Evolutionary conservation across 2,888 invertebrate species (phyloP).

Genomic region (Megalurothrips usitatus): DNA sequence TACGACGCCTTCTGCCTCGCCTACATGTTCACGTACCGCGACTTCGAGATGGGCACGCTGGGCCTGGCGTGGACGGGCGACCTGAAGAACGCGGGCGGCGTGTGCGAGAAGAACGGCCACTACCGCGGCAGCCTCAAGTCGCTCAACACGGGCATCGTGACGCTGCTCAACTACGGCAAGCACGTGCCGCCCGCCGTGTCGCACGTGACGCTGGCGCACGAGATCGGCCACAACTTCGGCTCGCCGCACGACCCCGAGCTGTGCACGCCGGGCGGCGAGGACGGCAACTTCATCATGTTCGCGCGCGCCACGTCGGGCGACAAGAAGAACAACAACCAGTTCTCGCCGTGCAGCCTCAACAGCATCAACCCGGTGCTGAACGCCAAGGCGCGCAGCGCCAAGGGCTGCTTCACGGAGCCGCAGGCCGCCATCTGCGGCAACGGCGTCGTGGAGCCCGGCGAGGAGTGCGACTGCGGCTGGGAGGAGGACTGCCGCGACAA

Average conservation of each 20-base stretch:
- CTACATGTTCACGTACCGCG: conserved; percentile 97
- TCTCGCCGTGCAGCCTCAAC: conserved; percentile 89
- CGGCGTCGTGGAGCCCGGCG: conserved; percentile 93
- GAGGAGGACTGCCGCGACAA: conserved; percentile 90
- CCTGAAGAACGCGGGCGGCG: conserved; percentile 92
- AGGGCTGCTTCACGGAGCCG: conserved; percentile 91
- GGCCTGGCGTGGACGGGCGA: conserved; percentile 98
- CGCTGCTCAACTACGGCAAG: conserved; percentile 94
- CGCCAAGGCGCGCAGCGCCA: conserved; percentile 81
- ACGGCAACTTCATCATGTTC: conserved; percentile 99
- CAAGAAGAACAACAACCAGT: conserved; percentile 95
- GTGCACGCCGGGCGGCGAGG: conserved; percentile 91
- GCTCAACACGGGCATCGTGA: conserved; percentile 96
- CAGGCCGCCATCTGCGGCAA: conserved; percentile 96
- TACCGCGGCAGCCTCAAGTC: conserved; percentile 90
- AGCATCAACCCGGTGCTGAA: conserved; percentile 90
- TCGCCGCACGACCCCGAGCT: conserved; percentile 96
- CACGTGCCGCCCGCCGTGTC: conserved; percentile 98
- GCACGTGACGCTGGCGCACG: conserved; percentile 96
- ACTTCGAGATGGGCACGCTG: conserved; percentile 92
- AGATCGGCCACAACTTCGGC: conserved; percentile 99
- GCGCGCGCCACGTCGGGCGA: conserved; percentile 97
- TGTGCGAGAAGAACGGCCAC: conserved; percentile 97
- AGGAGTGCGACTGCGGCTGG: conserved; percentile 99
- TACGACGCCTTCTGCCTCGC: conserved; percentile 98